phyloP scores from a whole-genome alignment of 2,113 vertebrate genomes.

The Bubo blakistoni region DNA sequence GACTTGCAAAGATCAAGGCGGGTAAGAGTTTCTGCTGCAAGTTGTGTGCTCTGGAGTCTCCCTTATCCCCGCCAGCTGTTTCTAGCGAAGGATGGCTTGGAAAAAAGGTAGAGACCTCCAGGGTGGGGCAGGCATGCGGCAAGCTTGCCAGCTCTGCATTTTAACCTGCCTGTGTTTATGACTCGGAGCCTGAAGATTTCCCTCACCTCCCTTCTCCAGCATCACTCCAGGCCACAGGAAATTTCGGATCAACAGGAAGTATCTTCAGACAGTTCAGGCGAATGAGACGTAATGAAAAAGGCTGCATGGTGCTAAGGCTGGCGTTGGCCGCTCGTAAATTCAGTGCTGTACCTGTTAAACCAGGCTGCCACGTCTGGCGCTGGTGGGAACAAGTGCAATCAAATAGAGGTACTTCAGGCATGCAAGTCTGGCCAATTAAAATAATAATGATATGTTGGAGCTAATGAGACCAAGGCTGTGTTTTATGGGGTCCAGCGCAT shows the following conservation, averaged over 20 bases:
- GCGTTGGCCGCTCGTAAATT: background rate
- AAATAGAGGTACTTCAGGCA: background rate
- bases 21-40: background rate
- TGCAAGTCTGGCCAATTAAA: background rate
- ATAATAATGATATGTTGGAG: background rate
- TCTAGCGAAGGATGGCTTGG: background rate
- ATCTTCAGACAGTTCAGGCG: background rate
- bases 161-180: background rate
- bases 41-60: background rate
- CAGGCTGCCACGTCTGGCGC: background rate
- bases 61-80: background rate
- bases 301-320: background rate
- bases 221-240: background rate
- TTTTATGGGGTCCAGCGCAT: background rate
- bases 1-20: background rate
- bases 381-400: background rate
- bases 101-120: background rate
- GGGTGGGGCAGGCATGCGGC: background rate
- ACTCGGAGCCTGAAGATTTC: background rate
- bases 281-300: background rate
- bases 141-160: background rate
- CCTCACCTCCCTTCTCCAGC: fast-evolving
- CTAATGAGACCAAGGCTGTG: background rate
- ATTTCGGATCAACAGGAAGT: background rate
- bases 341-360: background rate